Evolutionary conservation across 2,113 vertebrate species (phyloP).

Genomic region (Pampusana beccarii): DNA sequence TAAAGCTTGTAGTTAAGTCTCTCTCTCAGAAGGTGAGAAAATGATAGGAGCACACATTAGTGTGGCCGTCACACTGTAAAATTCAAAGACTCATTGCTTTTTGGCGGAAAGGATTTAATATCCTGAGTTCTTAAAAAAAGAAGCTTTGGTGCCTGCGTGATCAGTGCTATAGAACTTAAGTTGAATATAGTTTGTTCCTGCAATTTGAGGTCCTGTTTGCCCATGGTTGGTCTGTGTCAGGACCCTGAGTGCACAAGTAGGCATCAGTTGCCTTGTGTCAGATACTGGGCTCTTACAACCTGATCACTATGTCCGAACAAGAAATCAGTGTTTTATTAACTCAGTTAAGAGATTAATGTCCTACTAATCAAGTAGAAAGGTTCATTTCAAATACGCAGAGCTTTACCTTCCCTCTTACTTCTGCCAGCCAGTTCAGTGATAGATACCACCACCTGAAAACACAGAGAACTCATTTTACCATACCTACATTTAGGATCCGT

Average conservation of each 20-base stretch:
- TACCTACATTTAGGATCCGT: rapidly evolving
- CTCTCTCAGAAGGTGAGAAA: background rate
- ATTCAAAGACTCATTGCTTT: background rate
- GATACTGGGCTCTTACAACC: background rate
- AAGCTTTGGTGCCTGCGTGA: background rate
- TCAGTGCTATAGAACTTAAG: background rate
- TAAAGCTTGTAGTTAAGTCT: background rate
- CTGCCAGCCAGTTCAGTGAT: background rate
- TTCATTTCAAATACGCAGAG: background rate
- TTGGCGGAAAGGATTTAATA: background rate
- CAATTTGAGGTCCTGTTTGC: background rate
- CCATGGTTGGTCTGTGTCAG: background rate
- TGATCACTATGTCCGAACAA: background rate
- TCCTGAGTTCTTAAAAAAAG: background rate
- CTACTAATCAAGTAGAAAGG: background rate
- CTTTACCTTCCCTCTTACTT: background rate
- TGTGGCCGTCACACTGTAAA: background rate
- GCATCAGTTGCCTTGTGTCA: background rate
- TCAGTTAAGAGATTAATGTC: background rate
- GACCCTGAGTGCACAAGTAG: background rate
- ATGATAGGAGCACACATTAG: background rate
- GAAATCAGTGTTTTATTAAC: background rate
- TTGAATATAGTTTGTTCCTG: background rate
- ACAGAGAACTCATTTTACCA: background rate
- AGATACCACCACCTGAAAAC: background rate